These are phyloP conservation scores for Iphiclides podalirius DNA, from an alignment of 2,888 invertebrate genomes.

Conservation along the genomic window DNA sequence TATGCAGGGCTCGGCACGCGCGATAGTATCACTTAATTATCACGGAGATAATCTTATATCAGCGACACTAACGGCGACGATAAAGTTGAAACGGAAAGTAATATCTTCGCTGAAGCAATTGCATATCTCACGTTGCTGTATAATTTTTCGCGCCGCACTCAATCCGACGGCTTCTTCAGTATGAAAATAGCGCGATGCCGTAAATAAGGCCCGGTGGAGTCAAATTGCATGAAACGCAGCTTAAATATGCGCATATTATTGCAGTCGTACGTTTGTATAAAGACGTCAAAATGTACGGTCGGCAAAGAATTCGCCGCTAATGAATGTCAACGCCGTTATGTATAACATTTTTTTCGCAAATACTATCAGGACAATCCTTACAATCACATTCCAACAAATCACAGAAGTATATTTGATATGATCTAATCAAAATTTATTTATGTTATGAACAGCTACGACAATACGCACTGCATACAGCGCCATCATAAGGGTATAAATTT, in stretches of 20 bases:
- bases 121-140: conserved; percentile 48
- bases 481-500: no score
- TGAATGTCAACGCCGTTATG: no score
- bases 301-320: no score
- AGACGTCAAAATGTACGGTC: conserved; percentile 66
- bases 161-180: conserved; percentile 67
- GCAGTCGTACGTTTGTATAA: conserved; percentile 65
- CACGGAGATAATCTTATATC: conserved; percentile 27
- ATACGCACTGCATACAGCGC: no score
- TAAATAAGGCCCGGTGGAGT: conserved; percentile 59
- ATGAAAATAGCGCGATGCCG: conserved; percentile 59
- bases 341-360: no score
- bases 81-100: conserved; percentile 34
- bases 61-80: conserved; percentile 29
- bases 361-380: no score
- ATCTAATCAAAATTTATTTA: no score
- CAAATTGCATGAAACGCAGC: conserved; percentile 63
- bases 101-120: conserved; percentile 51
- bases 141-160: conserved; percentile 49
- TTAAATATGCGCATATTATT: conserved; percentile 76
- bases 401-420: no score
- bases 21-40: conserved; percentile 33
- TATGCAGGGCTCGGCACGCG: conserved; percentile 20
- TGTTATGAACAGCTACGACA: no score
- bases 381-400: no score